Base-by-base conservation (phyloP, 35 echinoderm and acorn worm species). In the Acanthaster planci region DNA sequence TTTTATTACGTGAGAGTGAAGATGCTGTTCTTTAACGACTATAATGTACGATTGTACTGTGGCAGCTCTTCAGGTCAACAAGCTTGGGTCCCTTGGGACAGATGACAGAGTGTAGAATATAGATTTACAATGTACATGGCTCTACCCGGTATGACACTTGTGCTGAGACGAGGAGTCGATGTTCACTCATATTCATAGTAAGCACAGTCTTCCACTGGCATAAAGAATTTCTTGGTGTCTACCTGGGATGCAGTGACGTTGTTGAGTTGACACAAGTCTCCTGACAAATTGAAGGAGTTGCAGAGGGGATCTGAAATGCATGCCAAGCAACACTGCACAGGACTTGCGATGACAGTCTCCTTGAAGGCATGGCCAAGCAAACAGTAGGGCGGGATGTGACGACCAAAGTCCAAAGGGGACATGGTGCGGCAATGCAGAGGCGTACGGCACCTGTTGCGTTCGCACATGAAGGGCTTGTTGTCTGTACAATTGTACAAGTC, bases 291-390 rank as follows among this genome's bases (percentile, higher is more conserved):
- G 64, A 72, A 72, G 29, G 64, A 72, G 23, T 9, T 19, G 64
- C 64, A 72, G 19, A 27, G 22, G 26, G 64, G 64, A 29, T 72
- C 29, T 26, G 2, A 14, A 12, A 9, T 27, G 64, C 64, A 72
- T 9, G 64, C 64, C 64, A 72, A 34, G 64, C 64, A 72, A 34
- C 64, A 72, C 64, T 72, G 64, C 34, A 72, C 34, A 10, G 64
- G 64, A 26, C 34, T 72, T 21, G 26, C 10, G 19, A 72, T 72
- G 64, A 72, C 34, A 26, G 64, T 72, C 30, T 72, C 64, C 64
- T 72, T 72, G 64, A 72, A 72, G 64, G 64, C 34, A 26, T 72
- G 64, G 64, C 64, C 64, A 26, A 72, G 64, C 64, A 72, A 26
- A 72, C 64, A 72, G 64, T 29, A 29, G 64, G 64, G 64, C 34